phyloP scores from a whole-genome alignment of 1,140 invertebrate genomes.

The Platyura marginata region DNA sequence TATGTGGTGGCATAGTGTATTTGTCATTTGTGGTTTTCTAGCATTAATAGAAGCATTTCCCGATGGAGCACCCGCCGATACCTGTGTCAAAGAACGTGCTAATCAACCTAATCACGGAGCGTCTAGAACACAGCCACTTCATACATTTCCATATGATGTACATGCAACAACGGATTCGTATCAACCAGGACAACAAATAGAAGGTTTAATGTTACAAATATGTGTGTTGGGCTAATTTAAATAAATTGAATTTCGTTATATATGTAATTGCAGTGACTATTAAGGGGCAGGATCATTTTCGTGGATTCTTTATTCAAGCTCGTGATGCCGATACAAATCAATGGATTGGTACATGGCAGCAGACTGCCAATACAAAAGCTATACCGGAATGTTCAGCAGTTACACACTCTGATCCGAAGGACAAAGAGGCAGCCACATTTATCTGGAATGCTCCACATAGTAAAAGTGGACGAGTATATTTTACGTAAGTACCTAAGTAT shows the following conservation, averaged over 20 bases:
- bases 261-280: slow-evolving; percentile 34
- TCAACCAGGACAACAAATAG: slow-evolving; percentile 41
- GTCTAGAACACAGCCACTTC: slow-evolving; percentile 36
- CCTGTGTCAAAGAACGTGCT: slow-evolving; percentile 47
- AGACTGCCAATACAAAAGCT: slow-evolving; percentile 48
- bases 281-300: slow-evolving; percentile 36
- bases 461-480: slow-evolving; percentile 46
- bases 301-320: slow-evolving; percentile 65
- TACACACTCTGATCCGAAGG: slow-evolving; percentile 56
- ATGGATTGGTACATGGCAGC: slow-evolving; percentile 52
- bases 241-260: not conserved
- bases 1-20: no score
- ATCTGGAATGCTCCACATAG: slow-evolving; percentile 52
- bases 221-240: not conserved
- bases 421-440: slow-evolving; percentile 49
- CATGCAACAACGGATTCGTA: slow-evolving; percentile 38
- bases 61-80: slow-evolving; percentile 56
- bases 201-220: slow-evolving; percentile 26
- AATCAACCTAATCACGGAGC: slow-evolving; percentile 59
- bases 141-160: slow-evolving; percentile 43
- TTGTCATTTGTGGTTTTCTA: no score
- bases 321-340: slow-evolving; percentile 44
- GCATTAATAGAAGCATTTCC: slow-evolving; percentile 41
- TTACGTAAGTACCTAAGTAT: slow-evolving; percentile 39
- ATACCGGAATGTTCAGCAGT: slow-evolving; percentile 59